Conservation (phyloP, 2,797 vertebrate genomes). For the Spinibarbus caldwelli region DNA sequence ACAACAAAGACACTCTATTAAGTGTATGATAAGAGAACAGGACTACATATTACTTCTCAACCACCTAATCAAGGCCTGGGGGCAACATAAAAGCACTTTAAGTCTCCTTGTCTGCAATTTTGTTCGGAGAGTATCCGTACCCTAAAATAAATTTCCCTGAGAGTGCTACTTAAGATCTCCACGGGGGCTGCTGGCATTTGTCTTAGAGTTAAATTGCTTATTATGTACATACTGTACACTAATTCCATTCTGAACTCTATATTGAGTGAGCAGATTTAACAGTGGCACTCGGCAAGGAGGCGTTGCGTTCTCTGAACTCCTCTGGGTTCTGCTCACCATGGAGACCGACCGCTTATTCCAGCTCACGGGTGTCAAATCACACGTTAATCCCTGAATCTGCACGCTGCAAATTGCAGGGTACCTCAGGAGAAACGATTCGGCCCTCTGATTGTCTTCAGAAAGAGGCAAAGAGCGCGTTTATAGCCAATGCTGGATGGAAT, state of each 20-base stretch:
- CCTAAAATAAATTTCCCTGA: conserved; percentile 28
- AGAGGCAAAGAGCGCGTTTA: not conserved
- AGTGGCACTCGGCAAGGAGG: not conserved
- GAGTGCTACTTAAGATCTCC: conserved; percentile 38
- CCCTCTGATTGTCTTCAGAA: conserved; percentile 6
- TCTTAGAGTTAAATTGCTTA: conserved; percentile 40
- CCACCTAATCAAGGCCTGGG: conserved; percentile 37
- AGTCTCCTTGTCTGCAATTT: conserved; percentile 30
- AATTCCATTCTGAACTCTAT: conserved; percentile 21
- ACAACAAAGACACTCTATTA: conserved; percentile 36
- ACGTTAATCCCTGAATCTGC: conserved; percentile 21
- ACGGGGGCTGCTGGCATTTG: conserved; percentile 22
- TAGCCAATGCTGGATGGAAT: not conserved
- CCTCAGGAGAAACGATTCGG: not conserved
- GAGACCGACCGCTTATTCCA: conserved; percentile 16
- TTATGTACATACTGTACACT: conserved; percentile 40
- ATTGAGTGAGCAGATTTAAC: conserved; percentile 30
- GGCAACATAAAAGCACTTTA: conserved; percentile 37
- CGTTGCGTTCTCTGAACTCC: conserved; percentile 16
- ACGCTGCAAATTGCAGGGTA: conserved; percentile 19
- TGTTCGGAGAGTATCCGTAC: not conserved
- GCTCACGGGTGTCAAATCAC: conserved; percentile 33
- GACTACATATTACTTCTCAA: conserved; percentile 41
- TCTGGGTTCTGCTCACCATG: conserved; percentile 28
- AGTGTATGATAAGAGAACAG: conserved; percentile 36